Conservation (phyloP, 2,888 invertebrate genomes). For the Ophonus ardosiacus region DNA sequence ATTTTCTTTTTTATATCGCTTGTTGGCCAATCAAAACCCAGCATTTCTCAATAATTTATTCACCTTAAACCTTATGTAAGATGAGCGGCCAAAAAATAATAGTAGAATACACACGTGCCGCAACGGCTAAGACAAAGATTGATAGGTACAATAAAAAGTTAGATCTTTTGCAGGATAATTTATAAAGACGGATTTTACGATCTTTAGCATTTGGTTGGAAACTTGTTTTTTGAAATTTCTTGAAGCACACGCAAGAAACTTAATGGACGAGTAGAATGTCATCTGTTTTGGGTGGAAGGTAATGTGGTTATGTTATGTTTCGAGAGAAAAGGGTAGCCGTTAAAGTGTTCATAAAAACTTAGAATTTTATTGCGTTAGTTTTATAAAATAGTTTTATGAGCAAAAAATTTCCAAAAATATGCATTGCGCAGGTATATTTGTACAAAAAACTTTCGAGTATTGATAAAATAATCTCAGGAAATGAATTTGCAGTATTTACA, state of each 20-base stretch:
- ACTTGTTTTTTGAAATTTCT: conserved; percentile 50
- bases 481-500: no score
- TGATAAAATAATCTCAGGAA: no score
- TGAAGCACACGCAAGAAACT: conserved; percentile 21
- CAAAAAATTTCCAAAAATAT: no score
- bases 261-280: conserved; percentile 1
- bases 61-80: conserved; percentile 1
- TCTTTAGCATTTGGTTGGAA: conserved; percentile 30
- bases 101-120: conserved; percentile 7
- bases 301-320: conserved; percentile 52
- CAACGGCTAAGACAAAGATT: background rate
- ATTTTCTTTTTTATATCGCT: conserved; percentile 38
- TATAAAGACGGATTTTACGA: conserved; percentile 39
- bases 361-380: conserved; percentile 22
- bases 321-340: conserved; percentile 44
- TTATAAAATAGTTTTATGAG: conserved; percentile 32
- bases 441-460: no score
- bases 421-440: no score
- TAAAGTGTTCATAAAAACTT: conserved; percentile 50
- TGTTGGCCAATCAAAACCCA: conserved; percentile 20
- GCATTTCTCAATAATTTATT: conserved; percentile 32
- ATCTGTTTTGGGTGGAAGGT: conserved; percentile 26
- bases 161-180: conserved; percentile 47
- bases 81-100: conserved; percentile 7
- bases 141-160: conserved; percentile 50